Percentiles rank a stretch among this genome's conserved stretches.
Conservation (phyloP, 1,140 invertebrate species). For the Thaumetopoea pityocampa region DNA sequence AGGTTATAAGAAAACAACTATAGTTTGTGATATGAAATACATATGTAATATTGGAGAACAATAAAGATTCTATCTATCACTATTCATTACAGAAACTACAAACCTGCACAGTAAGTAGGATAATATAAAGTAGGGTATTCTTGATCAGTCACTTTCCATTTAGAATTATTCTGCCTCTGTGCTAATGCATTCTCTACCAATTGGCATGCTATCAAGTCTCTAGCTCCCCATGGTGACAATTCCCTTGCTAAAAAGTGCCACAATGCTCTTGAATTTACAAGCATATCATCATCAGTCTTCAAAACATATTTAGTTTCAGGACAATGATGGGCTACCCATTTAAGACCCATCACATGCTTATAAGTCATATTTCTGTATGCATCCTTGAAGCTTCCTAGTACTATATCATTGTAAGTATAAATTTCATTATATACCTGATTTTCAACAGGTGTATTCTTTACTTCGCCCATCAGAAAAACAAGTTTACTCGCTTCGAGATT, state of each 20-base stretch:
- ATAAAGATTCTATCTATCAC: too few species aligned
- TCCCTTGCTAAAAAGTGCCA: constrained; percentile 78
- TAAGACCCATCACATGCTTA: constrained; percentile 90
- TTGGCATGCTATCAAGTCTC: constrained; percentile 79
- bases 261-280: constrained; percentile 83
- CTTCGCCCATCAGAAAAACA: constrained; percentile 83
- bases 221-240: constrained; percentile 77
- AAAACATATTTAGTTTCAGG: constrained; percentile 83
- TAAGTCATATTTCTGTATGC: constrained; percentile 91
- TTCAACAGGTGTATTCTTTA: constrained; percentile 44
- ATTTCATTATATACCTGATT: constrained; percentile 80
- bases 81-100: too few species aligned
- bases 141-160: constrained; percentile 84
- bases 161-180: constrained; percentile 81
- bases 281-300: constrained; percentile 88
- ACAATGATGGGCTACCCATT: constrained; percentile 86
- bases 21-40: too few species aligned
- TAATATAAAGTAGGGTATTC: constrained; percentile 82
- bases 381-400: constrained; percentile 88
- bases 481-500: constrained; percentile 64
- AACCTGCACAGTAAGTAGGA: constrained; percentile 81
- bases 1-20: too few species aligned
- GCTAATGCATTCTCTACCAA: constrained; percentile 65
- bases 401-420: constrained; percentile 80
- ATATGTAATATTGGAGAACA: too few species aligned